Evolutionary conservation across 1,140 invertebrate species (phyloP), one percentile per base, ranked within the genome.

Genomic region (Idris sp.): DNA sequence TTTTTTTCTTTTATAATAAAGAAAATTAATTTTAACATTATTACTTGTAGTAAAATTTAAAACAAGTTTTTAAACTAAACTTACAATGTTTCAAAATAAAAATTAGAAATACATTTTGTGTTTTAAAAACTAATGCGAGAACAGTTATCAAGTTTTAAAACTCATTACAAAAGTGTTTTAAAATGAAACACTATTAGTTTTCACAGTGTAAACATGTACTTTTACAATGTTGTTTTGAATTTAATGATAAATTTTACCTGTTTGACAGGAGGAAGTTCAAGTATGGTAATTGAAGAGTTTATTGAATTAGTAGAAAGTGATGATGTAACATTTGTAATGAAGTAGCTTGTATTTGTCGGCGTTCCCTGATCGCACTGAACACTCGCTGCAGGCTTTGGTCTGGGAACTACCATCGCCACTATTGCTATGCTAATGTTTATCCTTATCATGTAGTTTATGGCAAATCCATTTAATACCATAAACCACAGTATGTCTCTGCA

Each of bases 341-440:
- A 19, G 10, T 35, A 2, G 4, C n/a, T 68, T 9, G 1, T 44
- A 40, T 71, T 56, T 10, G 3, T 7, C 15, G 10, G 11, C 6
- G 6, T 25, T 13, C 18, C 49, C 11, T 43, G 13, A 28, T 16
- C 36, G 36, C 84, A 87, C 44, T 85, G 74, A 7, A 76, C 54
- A 10, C 59, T 43, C 10, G 79, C 78, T n/a, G 53, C 74, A 3
- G 74, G 11, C 40, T 80, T 77, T 3, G 73, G 15, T 41, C 76
- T 61, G 4, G 78, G 83, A 31, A 89, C 84, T 0, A 94, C 91
- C 94, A 97, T 97, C 11, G 93, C 92, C 7, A 96, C 94, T 58
- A 96, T 94, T 6, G 94, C 93, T n/a, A 96, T 92, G 77, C 94
- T 95, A 8, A 96, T 83, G 82, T 95, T 96, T 13, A 95, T 93